Evolutionary conservation across 2,113 vertebrate species (phyloP).

Genomic region (Catharus fuscescens): DNA sequence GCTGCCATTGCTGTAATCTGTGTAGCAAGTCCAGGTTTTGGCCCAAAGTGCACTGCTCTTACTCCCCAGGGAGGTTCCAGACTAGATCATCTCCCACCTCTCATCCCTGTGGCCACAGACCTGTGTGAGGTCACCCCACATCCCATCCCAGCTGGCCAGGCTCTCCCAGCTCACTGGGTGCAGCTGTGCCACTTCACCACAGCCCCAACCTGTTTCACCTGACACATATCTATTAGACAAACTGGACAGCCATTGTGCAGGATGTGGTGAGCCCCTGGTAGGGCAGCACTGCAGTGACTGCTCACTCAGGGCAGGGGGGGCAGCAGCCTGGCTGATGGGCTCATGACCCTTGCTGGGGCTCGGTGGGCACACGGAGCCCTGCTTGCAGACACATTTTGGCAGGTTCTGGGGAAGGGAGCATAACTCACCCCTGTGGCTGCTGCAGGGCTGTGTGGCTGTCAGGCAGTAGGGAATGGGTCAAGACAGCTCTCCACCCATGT

Average conservation of each 20-base stretch:
- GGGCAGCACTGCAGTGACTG: neutral
- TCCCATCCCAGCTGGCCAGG: no score
- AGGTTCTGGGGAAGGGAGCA: neutral
- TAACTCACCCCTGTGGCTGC: fast-evolving
- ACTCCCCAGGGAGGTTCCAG: fast-evolving
- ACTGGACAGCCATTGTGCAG: neutral
- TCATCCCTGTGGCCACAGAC: fast-evolving
- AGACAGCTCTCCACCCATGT: fast-evolving
- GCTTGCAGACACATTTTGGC: neutral
- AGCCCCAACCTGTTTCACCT: neutral
- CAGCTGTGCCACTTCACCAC: neutral
- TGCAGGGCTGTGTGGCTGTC: neutral
- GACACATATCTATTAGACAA: slow-evolving; percentile 14
- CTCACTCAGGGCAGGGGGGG: neutral
- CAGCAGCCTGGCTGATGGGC: neutral
- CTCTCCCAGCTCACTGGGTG: neutral
- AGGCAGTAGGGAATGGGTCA: neutral
- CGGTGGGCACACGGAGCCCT: neutral
- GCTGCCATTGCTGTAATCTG: neutral
- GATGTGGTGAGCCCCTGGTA: neutral
- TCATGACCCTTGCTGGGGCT: neutral
- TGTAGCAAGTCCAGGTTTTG: neutral
- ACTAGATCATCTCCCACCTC: fast-evolving
- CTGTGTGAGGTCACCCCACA: fast-evolving
- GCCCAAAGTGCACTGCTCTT: fast-evolving